Evolutionary conservation across 2,888 invertebrate genomes (phyloP).

Genomic region (Microplitis manilae): DNA sequence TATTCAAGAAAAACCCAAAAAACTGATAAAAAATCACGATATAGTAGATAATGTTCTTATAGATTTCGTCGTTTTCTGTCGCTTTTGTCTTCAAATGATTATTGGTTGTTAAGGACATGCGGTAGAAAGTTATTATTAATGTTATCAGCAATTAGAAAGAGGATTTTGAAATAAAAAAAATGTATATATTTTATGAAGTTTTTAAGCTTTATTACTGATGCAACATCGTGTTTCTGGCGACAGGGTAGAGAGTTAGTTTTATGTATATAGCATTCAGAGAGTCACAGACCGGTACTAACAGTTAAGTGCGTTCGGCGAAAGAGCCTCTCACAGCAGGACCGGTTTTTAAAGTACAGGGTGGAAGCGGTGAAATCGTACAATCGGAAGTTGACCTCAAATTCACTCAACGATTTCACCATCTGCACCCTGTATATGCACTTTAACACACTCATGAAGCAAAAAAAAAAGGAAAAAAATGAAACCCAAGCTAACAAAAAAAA

Average conservation of each 20-base stretch:
- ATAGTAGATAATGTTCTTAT: too few species aligned
- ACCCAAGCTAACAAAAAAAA: neutral
- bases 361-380: slow-evolving; percentile 24
- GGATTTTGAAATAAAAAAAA: neutral
- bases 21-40: too few species aligned
- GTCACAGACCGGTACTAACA: slow-evolving; percentile 8
- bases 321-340: slow-evolving; percentile 29
- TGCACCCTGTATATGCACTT: slow-evolving; percentile 7
- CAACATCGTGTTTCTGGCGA: slow-evolving; percentile 21
- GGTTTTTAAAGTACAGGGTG: slow-evolving; percentile 35
- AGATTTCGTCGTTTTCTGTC: too few species aligned
- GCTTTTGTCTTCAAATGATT: neutral
- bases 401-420: neutral
- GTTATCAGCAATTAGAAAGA: neutral
- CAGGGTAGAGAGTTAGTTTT: slow-evolving; percentile 6
- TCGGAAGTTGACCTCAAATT: slow-evolving; percentile 6
- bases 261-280: slow-evolving; percentile 2
- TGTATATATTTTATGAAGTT: neutral
- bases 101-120: neutral
- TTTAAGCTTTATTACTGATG: slow-evolving; percentile 13
- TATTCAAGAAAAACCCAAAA: too few species aligned
- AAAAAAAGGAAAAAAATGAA: neutral
- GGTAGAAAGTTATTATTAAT: neutral
- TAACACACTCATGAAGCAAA: slow-evolving; percentile 19
- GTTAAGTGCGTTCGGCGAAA: slow-evolving; percentile 21